phyloP scores from a whole-genome alignment of 2,888 invertebrate species.

The Hemaris fuciformis region DNA sequence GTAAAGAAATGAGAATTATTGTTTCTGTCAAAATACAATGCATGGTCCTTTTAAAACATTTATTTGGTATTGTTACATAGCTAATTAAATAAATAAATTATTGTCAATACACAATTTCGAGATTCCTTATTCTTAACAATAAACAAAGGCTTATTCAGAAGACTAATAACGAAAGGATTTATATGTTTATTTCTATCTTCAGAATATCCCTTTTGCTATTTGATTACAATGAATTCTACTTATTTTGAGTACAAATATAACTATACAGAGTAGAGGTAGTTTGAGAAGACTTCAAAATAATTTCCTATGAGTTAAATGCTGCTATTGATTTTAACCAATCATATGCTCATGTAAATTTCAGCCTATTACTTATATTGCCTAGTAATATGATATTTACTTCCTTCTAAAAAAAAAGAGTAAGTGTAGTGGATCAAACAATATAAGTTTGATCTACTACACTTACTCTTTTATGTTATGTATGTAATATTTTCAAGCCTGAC shows the following conservation, averaged over 20 bases:
- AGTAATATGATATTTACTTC: too few species aligned
- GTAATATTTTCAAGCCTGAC: too few species aligned
- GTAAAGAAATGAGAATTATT: conserved; percentile 47
- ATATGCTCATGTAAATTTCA: too few species aligned
- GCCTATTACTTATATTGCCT: too few species aligned
- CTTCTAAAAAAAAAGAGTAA: too few species aligned
- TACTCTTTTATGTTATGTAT: too few species aligned
- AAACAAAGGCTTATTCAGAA: conserved; percentile 23
- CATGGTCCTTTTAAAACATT: conserved; percentile 21
- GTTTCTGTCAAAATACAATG: conserved; percentile 37
- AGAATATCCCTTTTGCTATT: neutral
- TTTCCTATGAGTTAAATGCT: neutral
- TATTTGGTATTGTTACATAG: conserved; percentile 28
- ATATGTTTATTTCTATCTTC: neutral
- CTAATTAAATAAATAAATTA: conserved; percentile 44
- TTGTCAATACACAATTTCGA: conserved; percentile 46
- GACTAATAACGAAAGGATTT: neutral
- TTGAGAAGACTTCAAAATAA: neutral
- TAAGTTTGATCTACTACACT: too few species aligned
- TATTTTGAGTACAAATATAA: neutral
- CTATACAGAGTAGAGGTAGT: conserved; percentile 1
- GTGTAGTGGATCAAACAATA: too few species aligned
- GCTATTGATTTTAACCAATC: neutral
- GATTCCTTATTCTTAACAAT: conserved; percentile 29
- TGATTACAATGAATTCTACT: neutral